Base-by-base conservation (phyloP, 2,888 invertebrate genomes). In the Amblyjoppa proteus region DNA sequence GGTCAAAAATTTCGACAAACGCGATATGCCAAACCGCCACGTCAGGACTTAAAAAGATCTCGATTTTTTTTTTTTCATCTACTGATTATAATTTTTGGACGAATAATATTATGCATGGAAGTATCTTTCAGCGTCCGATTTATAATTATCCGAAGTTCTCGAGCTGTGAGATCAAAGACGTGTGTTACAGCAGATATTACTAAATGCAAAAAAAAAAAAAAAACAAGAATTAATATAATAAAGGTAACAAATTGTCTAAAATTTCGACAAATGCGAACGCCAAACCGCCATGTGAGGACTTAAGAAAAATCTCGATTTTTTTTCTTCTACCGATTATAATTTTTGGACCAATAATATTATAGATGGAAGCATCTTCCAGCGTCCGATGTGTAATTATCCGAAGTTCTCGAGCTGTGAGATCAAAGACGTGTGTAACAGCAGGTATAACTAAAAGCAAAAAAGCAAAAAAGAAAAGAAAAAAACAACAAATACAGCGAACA, bases 161-260 rank as follows among this genome's bases (percentile, higher is more conserved):
- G n/a, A 86, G 83, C 87, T 84, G 74, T 87, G 82, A 86, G 89
- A 89, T 89, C 88, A 87, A 88, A 85, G 89, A 51, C 31, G 34
- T 64, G 3, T 51, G 38, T 41, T 45, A 51, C 41, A 74, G 49
- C 64, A 53, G 41, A 20, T 71, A 73, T 56, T 66, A 34, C n/a
- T 7, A 49, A 77, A 69, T 51, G 53, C 25, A 6, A 25, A 49
- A 61, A 58, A 58, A 61, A 58, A 58, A 58, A 71, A 64, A 28
- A 45, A 66, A 53, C 70, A 49, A 51, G 13, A 66, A n/a, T 20
- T 20, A 20, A 20, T 20, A 20, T 20, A 20, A 20, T 20, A 20
- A 20, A 20, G 20, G 20, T 20, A 20, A 20, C 20, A 20, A 20
- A 6, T 34, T 6, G 34, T 9, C 41, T 41, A 41, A 45, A 45